phyloP scores from a whole-genome alignment of 92 coral and sea anemone species.

The Hydrozoanthus gracilis region DNA sequence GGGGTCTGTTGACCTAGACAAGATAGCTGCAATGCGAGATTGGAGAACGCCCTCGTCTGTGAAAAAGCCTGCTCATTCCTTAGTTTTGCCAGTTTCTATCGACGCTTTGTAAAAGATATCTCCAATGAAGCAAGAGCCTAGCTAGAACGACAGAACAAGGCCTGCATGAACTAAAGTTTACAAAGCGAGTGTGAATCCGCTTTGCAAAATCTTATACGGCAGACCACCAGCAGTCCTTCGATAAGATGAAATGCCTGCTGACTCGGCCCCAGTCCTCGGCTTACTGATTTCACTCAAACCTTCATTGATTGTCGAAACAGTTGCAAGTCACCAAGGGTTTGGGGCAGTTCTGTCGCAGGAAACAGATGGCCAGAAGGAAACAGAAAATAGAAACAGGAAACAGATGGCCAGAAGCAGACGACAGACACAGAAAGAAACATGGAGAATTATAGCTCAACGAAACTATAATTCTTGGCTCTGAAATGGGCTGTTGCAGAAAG shows the following conservation, averaged over 20 bases:
- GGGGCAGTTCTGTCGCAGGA: conserved; percentile 51
- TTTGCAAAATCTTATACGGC: conserved; percentile 34
- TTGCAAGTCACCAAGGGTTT: conserved; percentile 42
- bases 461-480: conserved; percentile 50
- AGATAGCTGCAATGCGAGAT: conserved; percentile 54
- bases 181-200: conserved; percentile 43
- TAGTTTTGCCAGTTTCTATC: conserved; percentile 45
- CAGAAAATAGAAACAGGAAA: too few relatives aligned
- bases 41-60: conserved; percentile 64
- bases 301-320: conserved; percentile 19
- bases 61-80: conserved; percentile 54
- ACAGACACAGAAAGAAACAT: conserved; percentile 61
- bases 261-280: conserved; percentile 36
- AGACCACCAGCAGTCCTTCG: conserved; percentile 45
- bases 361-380: too few relatives aligned
- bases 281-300: conserved; percentile 35
- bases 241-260: background rate
- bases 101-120: conserved; percentile 59
- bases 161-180: conserved; percentile 40
- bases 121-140: conserved; percentile 61
- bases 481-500: conserved; percentile 60
- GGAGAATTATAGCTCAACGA: conserved; percentile 69
- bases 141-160: conserved; percentile 62
- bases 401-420: conserved; percentile 6
- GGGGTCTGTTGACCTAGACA: conserved; percentile 65